Conservation (phyloP, 2,113 vertebrate species). For the Megaptera novaeangliae region DNA sequence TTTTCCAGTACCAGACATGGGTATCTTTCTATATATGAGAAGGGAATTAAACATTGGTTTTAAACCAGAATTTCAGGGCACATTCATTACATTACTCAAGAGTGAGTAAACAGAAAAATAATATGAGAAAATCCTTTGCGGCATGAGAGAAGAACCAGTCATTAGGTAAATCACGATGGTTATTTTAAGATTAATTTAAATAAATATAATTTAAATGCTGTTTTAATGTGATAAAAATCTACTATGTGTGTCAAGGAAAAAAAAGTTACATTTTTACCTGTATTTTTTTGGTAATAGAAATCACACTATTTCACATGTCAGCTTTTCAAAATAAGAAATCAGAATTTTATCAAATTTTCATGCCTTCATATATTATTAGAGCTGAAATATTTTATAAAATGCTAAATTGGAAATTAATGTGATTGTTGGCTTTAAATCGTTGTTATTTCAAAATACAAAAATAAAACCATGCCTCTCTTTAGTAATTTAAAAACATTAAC, state of each 20-base stretch:
- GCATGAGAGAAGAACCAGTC: neutral
- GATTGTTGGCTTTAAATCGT: neutral
- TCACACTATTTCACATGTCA: neutral
- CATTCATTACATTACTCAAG: neutral
- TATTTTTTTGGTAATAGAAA: neutral
- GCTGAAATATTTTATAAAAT: conserved; percentile 12
- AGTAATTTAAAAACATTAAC: neutral
- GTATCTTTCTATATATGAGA: neutral
- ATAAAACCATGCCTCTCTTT: neutral
- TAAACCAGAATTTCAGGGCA: neutral
- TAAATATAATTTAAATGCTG: neutral
- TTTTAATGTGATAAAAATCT: neutral
- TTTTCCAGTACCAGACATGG: neutral
- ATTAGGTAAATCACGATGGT: neutral
- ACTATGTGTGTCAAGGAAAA: neutral
- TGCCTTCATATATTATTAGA: neutral
- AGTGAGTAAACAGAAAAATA: neutral
- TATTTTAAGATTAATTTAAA: conserved; percentile 3
- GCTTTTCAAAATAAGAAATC: neutral
- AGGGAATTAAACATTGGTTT: neutral
- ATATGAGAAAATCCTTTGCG: neutral
- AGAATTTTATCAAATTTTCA: neutral
- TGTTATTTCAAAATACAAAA: conserved; percentile 40
- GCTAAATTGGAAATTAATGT: neutral
- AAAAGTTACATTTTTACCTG: neutral